phyloP scores from a whole-genome alignment of 1,140 invertebrate genomes.

The Drosophila serrata region DNA sequence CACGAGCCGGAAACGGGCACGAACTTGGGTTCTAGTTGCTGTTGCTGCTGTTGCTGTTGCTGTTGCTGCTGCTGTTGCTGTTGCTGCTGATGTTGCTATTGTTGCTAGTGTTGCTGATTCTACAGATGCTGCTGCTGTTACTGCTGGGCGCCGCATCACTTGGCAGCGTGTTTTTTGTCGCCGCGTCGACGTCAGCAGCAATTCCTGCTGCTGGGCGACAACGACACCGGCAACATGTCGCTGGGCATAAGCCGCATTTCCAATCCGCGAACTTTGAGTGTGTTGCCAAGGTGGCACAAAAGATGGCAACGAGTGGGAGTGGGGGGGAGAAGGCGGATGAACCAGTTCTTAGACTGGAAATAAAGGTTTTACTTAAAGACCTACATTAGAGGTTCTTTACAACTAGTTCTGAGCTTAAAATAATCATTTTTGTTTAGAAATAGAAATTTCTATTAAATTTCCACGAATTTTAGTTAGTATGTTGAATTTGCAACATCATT shows the following conservation, averaged over 20 bases:
- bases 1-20: slow-evolving; percentile 19
- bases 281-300: slow-evolving; percentile 42
- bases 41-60: slow-evolving; percentile 25
- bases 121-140: slow-evolving; percentile 20
- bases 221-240: slow-evolving; percentile 59
- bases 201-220: slow-evolving; percentile 57
- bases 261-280: background rate
- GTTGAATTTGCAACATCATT: background rate
- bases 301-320: background rate
- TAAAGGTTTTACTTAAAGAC: background rate
- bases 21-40: slow-evolving; percentile 45
- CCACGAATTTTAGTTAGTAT: rapidly evolving
- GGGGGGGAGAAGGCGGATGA: background rate
- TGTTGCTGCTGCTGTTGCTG: background rate
- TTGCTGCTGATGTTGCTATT: slow-evolving; percentile 38
- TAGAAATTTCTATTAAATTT: background rate
- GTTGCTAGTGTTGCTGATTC: slow-evolving; percentile 44
- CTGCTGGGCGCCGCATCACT: slow-evolving; percentile 78
- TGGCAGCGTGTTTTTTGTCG: slow-evolving; percentile 81
- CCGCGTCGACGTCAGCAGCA: slow-evolving; percentile 79
- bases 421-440: background rate
- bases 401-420: background rate
- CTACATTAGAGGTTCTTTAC: background rate
- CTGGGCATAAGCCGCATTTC: slow-evolving; percentile 8
- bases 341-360: slow-evolving; percentile 22